Evolutionary conservation across 92 coral and sea anemone genomes (phyloP), one percentile per base, ranked within the genome.

Genomic region (Zoanthus sansibaricus): DNA sequence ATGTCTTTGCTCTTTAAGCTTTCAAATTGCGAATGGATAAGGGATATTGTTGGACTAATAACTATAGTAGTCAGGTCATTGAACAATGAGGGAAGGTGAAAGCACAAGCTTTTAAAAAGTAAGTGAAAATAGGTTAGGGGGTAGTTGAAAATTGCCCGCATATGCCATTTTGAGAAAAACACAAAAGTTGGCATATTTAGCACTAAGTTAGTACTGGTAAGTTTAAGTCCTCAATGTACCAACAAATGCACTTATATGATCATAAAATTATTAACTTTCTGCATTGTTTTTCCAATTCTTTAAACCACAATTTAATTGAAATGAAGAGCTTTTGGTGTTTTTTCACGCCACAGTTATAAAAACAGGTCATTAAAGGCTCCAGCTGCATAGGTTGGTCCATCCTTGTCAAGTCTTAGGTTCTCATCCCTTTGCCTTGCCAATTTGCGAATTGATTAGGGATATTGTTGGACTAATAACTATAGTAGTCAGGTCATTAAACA

Each of bases 391-490:
- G 85, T 87, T 70, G 71, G 48, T 18, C 84, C 89, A n/a, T 77
- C 89, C 55, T 77, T 76, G 25, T 77, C 54, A 21, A 78, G 47
- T 21, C 78, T 17, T 10, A 71, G 76, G 17, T 88, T 86, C 54
- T 88, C 83, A 62, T 88, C 87, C 16, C 83, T 87, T 67, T 87
- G 90, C 47, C 73, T 87, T 79, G 82, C 90, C 47, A n/a, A n/a
- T n/a, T n/a, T n/a, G n/a, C n/a, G n/a, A n/a, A n/a, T n/a, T n/a
- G n/a, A n/a, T n/a, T n/a, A n/a, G n/a, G n/a, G n/a, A n/a, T n/a
- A n/a, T n/a, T n/a, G n/a, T n/a, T n/a, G n/a, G n/a, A n/a, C n/a
- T n/a, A n/a, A n/a, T n/a, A n/a, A n/a, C n/a, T n/a, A n/a, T n/a
- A n/a, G n/a, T n/a, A n/a, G n/a, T n/a, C n/a, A n/a, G n/a, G n/a